Evolutionary conservation across 2,113 vertebrate genomes (phyloP), one percentile per base, ranked within the genome.

Genomic region (Macquaria australasica): DNA sequence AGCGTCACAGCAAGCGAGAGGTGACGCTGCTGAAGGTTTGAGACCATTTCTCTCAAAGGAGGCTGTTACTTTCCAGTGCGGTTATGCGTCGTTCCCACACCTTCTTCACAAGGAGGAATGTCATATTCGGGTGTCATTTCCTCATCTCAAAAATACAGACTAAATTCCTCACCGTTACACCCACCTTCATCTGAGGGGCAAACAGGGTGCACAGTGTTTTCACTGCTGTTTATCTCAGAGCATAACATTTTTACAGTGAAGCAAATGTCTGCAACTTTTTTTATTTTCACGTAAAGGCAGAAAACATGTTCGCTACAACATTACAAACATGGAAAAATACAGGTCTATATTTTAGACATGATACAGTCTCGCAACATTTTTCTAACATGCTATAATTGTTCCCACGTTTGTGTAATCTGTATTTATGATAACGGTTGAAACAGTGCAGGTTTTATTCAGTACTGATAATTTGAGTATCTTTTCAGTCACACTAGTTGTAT

Each of bases 71-170:
- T 78, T 70, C 72, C 83, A 69, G 63, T 45, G 56, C 41, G 15
- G 73, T 69, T 60, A 51, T 74, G 79, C 71, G 80, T 74, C 41
- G 31, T 77, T 92, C 86, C 88, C 84, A 91, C 81, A 83, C 81
- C 59, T 81, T 59, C 85, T 76, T 89, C 85, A 87, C 80, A 75
- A 37, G 68, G 34, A 87, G 93, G 93, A 94, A 95, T 95, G 89
- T 94, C 79, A 83, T 90, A 59, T 81, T 87, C 14, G n/a, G 73
- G 89, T 93, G 93, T 83, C 83, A 94, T 81, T 86, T 95, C 94
- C 93, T 91, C 84, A 77, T 83, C 87, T 92, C 59, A 87, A 90
- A 85, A 91, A 89, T 59, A 78, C 91, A 78, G 77, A 90, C 88
- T 59, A 66, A 82, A 90, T 87, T 92, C 87, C 87, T 90, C 85